Percentiles rank a stretch among this genome's conserved stretches.
These are phyloP conservation scores for Myrmecobius fasciatus DNA, from an alignment of 2,113 vertebrate species.

Conservation along the genomic window DNA sequence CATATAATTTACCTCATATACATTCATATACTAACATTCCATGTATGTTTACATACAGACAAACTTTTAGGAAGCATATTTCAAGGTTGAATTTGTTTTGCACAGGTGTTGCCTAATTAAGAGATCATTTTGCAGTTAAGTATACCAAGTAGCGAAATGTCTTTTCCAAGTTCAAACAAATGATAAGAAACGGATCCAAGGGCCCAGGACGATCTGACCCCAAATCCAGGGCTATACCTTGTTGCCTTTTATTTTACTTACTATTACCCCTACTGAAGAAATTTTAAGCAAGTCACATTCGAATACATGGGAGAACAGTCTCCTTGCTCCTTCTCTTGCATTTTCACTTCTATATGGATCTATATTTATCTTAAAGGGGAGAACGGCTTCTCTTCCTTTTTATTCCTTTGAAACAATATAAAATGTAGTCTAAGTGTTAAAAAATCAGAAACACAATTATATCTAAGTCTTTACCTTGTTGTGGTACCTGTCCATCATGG, in stretches of 20 bases:
- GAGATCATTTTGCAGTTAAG: not conserved
- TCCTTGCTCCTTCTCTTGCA: not conserved
- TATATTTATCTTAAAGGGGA: not conserved
- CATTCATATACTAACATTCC: not conserved
- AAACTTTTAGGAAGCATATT: not conserved
- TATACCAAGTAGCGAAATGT: not conserved
- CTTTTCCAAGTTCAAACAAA: not conserved
- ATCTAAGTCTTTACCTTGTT: not conserved
- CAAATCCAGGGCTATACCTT: not conserved
- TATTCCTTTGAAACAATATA: not conserved
- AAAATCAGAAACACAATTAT: not conserved
- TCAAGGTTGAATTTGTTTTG: not conserved
- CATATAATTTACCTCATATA: not conserved
- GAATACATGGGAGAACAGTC: not conserved
- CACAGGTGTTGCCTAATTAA: not conserved
- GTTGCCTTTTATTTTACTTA: not conserved
- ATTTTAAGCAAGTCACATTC: not conserved
- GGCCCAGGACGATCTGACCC: not conserved
- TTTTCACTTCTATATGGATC: not conserved
- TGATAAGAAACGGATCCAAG: not conserved
- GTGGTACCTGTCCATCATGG: not conserved
- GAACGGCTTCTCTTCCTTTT: not conserved
- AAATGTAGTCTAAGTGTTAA: not conserved
- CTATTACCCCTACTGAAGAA: not conserved
- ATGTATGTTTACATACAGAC: not conserved